Percentiles rank a stretch among this genome's conserved stretches.
Conservation (phyloP, 2,888 invertebrate species). For the Melipona beecheii region DNA sequence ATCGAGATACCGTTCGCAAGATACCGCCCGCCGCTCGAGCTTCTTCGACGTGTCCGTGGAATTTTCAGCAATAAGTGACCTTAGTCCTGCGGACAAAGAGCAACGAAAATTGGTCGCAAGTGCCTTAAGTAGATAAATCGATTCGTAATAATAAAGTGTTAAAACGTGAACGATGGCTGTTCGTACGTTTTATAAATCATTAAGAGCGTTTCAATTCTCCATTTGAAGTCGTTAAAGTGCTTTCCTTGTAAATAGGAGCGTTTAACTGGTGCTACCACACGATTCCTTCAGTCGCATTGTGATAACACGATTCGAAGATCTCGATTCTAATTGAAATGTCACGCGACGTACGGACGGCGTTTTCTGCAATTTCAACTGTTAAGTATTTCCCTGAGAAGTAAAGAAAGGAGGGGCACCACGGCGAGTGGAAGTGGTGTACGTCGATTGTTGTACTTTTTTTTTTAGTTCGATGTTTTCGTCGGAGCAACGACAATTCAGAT, state of each 20-base stretch:
- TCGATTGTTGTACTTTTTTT: not conserved
- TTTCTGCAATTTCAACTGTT: not conserved
- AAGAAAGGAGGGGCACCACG: too few relatives aligned
- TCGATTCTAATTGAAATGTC: slow-evolving; percentile 18
- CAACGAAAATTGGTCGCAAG: slow-evolving; percentile 33
- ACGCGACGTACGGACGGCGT: not conserved
- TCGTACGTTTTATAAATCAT: slow-evolving; percentile 38
- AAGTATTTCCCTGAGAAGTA: too few relatives aligned
- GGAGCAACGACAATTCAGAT: slow-evolving; percentile 18
- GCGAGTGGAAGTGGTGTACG: too few relatives aligned
- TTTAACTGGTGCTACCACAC: slow-evolving; percentile 39
- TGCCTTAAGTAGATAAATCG: slow-evolving; percentile 38
- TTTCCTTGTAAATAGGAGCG: slow-evolving; percentile 29
- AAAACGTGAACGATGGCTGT: slow-evolving; percentile 19
- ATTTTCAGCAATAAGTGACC: slow-evolving; percentile 29
- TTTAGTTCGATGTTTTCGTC: not conserved
- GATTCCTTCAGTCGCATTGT: slow-evolving; percentile 28
- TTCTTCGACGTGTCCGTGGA: slow-evolving; percentile 20
- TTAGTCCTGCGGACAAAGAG: slow-evolving; percentile 11
- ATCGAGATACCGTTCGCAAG: not conserved
- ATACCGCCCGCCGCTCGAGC: not conserved
- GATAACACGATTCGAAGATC: slow-evolving; percentile 37
- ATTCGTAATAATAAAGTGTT: slow-evolving; percentile 35
- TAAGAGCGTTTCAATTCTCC: slow-evolving; percentile 27
- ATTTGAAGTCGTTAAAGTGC: slow-evolving; percentile 22